These are phyloP conservation scores for Biston betularia DNA, from an alignment of 2,888 invertebrate species.

Conservation along the genomic window DNA sequence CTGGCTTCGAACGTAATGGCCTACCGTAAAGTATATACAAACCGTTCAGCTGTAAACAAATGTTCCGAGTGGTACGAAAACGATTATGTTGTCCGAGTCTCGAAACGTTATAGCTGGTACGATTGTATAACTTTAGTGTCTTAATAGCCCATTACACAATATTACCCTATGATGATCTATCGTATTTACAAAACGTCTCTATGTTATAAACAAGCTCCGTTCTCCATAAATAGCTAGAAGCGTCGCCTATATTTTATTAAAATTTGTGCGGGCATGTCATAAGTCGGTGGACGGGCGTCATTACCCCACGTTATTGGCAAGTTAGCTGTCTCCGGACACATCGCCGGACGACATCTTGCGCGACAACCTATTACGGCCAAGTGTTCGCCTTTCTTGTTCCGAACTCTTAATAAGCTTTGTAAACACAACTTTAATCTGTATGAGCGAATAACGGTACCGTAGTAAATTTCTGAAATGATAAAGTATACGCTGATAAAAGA, in stretches of 20 bases:
- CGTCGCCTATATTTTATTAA: slow-evolving; percentile 46
- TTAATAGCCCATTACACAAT: slow-evolving; percentile 26
- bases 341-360: slow-evolving; percentile 79
- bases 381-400: slow-evolving; percentile 68
- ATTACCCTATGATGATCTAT: slow-evolving; percentile 19
- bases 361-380: slow-evolving; percentile 80
- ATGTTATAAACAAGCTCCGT: slow-evolving; percentile 22
- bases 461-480: slow-evolving; percentile 42
- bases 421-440: slow-evolving; percentile 49
- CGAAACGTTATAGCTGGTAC: slow-evolving; percentile 16
- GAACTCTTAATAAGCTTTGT: slow-evolving; percentile 65
- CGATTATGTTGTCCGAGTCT: slow-evolving; percentile 39
- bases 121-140: slow-evolving; percentile 28
- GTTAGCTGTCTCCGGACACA: slow-evolving; percentile 71
- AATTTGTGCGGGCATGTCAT: slow-evolving; percentile 60
- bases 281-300: slow-evolving; percentile 70
- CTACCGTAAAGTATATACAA: slow-evolving; percentile 76
- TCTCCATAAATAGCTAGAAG: slow-evolving; percentile 20
- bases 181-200: slow-evolving; percentile 13
- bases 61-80: slow-evolving; percentile 66
- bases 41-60: slow-evolving; percentile 72
- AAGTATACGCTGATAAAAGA: slow-evolving; percentile 41
- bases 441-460: slow-evolving; percentile 42
- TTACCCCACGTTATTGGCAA: slow-evolving; percentile 81
- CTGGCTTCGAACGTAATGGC: slow-evolving; percentile 75